Percentiles rank a stretch among this genome's conserved stretches.
These are phyloP conservation scores for Craterocephalus amniculus DNA, from an alignment of 2,797 vertebrate species.

Conservation along the genomic window DNA sequence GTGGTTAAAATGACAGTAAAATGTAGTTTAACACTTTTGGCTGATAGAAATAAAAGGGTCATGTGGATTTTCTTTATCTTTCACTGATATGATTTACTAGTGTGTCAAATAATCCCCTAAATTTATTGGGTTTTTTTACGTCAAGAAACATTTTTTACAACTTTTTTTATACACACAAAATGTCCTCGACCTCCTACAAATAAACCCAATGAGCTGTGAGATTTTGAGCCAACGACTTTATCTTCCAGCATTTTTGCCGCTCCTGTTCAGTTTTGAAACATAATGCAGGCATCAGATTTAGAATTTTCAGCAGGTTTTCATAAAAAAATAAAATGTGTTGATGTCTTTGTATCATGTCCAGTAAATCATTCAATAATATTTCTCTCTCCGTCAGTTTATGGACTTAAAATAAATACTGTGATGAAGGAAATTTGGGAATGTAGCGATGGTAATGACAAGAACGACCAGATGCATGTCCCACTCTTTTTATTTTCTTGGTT, in stretches of 20 bases:
- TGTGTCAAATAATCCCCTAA: too few relatives aligned
- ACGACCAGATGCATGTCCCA: background rate
- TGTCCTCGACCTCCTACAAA: background rate
- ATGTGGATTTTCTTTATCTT: too few relatives aligned
- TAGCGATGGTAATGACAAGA: background rate
- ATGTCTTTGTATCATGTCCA: too few relatives aligned
- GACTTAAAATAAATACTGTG: background rate
- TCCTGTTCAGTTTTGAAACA: background rate
- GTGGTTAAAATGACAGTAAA: background rate
- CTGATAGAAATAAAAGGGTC: too few relatives aligned
- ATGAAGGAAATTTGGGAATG: background rate
- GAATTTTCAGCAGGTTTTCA: background rate
- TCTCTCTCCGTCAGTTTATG: background rate
- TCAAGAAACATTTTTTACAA: background rate
- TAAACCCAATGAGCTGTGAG: background rate
- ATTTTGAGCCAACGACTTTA: background rate
- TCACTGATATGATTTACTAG: too few relatives aligned
- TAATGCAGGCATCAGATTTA: background rate
- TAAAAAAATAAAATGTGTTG: background rate
- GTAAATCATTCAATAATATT: too few relatives aligned
- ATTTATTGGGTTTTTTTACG: background rate
- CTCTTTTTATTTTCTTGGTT: background rate
- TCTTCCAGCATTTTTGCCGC: background rate
- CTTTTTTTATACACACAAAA: background rate
- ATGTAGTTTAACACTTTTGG: background rate